Base-by-base conservation (phyloP, 2,797 vertebrate genomes). In the Australoheros facetus region DNA sequence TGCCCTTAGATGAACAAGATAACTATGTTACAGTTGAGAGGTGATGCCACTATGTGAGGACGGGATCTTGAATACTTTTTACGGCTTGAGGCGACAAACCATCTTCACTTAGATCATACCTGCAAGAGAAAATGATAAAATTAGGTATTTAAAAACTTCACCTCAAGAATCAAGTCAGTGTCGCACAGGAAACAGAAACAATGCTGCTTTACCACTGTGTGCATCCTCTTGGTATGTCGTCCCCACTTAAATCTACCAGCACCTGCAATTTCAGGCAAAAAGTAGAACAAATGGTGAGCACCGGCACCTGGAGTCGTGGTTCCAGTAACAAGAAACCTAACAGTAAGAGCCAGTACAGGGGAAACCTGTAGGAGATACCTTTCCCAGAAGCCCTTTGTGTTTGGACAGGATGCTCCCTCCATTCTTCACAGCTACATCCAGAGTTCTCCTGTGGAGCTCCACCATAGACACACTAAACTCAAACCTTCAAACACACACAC, bases 361-460 rank as follows among this genome's bases (percentile, higher is more conserved):
- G 64, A 55, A 57, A 26, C 16, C 1, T 4, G 1, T 17, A 30
- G 64, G 3, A 69, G 16, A 83, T 91, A 98, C 98, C 95, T 99
- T 99, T 93, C 98, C 98, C 84, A 99, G 92, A 51, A 99, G 96
- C 70, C 97, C 97, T 96, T 97, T 99, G 90, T 98, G 97, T 97
- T 98, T 99, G 91, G 97, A 98, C 87, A 99, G 91, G 90, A 99
- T 96, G 73, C 97, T 97, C 5, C 98, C 97, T 28, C 97, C 96
- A 77, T 99, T 99, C 93, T 99, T 99, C 77, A 99, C 98, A 0
- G 98, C 97, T 71, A 99, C 96, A 79, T 99, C 98, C 88, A 99
- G 92, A 8, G 96, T 98, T 87, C 98, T 97, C 88, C 97, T 96
- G 87, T 97, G 96, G 42, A 98, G 96, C 84, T 99, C 98, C 62